Evolutionary conservation across 2,113 vertebrate genomes (phyloP).

Genomic region (Elephantulus edwardii): DNA sequence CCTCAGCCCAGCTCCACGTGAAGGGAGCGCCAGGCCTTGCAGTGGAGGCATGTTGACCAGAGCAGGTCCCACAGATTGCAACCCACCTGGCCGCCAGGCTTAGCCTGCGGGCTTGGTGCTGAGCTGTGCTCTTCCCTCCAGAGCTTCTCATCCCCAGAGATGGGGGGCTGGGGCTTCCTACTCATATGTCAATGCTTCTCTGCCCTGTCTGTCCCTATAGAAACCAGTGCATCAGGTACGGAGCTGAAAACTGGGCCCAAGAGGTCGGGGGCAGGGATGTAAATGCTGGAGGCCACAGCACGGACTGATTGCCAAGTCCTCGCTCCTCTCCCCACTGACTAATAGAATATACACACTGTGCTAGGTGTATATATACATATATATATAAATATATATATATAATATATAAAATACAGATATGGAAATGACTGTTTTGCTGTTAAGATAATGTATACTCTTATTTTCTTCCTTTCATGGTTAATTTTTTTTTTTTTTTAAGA

Average conservation of each 20-base stretch:
- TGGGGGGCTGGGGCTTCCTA: neutral
- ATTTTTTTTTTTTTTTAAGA: slow-evolving; percentile 74
- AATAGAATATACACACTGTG: slow-evolving; percentile 74
- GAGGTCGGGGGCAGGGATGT: neutral
- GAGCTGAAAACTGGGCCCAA: slow-evolving; percentile 36
- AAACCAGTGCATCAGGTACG: slow-evolving; percentile 55
- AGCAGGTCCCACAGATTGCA: neutral
- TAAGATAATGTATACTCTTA: slow-evolving; percentile 75
- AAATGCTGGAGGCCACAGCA: slow-evolving; percentile 16
- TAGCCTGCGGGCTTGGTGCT: neutral
- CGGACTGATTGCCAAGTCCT: neutral
- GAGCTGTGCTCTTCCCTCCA: neutral
- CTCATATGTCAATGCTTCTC: neutral
- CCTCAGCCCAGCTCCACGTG: neutral
- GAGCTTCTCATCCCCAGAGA: neutral
- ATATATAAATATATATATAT: slow-evolving; percentile 78
- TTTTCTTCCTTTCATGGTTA: slow-evolving; percentile 76
- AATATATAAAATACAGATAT: slow-evolving; percentile 80
- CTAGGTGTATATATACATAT: slow-evolving; percentile 78
- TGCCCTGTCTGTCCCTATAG: neutral
- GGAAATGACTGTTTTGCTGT: slow-evolving; percentile 75
- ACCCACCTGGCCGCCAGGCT: neutral
- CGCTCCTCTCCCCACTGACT: neutral
- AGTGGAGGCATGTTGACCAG: neutral
- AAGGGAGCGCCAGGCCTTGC: neutral